Evolutionary conservation across 2,888 invertebrate genomes (phyloP), one percentile per base, ranked within the genome.

Genomic region (Ptychoptera albimana): DNA sequence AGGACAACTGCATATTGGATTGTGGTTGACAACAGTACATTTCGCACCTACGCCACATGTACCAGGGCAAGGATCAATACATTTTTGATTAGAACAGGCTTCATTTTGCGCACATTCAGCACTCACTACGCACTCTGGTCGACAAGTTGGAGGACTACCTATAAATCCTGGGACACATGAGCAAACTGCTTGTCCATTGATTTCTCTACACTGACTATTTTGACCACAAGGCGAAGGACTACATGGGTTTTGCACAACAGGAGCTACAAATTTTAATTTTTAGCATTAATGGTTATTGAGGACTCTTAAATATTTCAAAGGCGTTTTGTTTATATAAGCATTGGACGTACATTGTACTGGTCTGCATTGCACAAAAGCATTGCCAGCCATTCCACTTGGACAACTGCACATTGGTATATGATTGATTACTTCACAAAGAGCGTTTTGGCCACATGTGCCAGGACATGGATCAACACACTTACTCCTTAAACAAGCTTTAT

Each of bases 371-470:
- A 73, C 71, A 54, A 78, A 78, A 37, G 79, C 76, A 63, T 80
- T 79, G 50, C 82, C 82, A 23, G 76, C 72, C 67, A 74, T 73
- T 51, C 75, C 75, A 51, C 74, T 72, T 12, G 77, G 75, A 55
- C 81, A 81, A 52, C 75, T 77, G 50, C 82, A 82, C 66, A 77
- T 75, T 13, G 80, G 76, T 13, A 80, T 71, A 54, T 83, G 82
- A 52, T 80, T 78, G 49, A 79, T 73, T 3, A 80, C 79, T 52
- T 79, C 75, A 56, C 83, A 84, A 42, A 75, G 64, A 29, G 83
- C 82, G 55, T 74, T 77, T 42, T 66, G 55, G 23, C 80, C 82
- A 60, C 84, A 85, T 9, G 78, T 77, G 47, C 75, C 77, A 39
- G 71, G 71, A 55, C 83, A 82, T 5, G 82, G 81, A 60, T 82